Conservation (phyloP, 2,797 vertebrate species). For the Anolis apletophallus region DNA sequence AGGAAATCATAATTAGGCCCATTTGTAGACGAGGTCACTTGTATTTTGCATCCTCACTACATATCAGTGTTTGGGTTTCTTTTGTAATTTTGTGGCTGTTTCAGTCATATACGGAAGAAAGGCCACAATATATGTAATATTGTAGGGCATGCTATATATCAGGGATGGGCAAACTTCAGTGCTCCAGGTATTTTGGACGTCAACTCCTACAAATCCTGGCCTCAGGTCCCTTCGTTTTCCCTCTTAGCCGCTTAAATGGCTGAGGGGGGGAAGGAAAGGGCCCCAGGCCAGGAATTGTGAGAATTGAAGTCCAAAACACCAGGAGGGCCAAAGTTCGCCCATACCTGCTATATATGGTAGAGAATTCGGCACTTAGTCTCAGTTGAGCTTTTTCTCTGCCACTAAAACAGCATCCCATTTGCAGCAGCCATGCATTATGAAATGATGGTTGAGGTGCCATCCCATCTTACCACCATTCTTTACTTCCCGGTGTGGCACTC, state of each 20-base stretch:
- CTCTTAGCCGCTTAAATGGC: too few relatives aligned
- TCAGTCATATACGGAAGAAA: rapidly evolving
- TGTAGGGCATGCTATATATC: neutral
- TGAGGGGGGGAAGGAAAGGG: too few relatives aligned
- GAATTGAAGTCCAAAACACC: too few relatives aligned
- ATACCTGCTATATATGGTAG: neutral
- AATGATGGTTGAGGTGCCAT: neutral
- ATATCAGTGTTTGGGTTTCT: neutral
- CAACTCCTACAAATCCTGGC: too few relatives aligned
- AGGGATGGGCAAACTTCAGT: too few relatives aligned
- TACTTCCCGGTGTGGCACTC: neutral
- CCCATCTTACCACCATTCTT: neutral
- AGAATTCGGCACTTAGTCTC: too few relatives aligned
- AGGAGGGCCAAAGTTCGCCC: too few relatives aligned
- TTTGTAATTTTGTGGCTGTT: neutral
- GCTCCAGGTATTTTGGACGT: too few relatives aligned
- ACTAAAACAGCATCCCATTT: neutral
- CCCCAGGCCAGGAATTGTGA: too few relatives aligned
- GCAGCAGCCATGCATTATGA: neutral
- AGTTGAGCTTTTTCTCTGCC: neutral
- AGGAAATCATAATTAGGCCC: neutral
- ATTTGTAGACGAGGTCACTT: neutral
- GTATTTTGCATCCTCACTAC: neutral
- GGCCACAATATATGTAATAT: neutral
- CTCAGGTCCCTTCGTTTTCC: too few relatives aligned